Conservation (phyloP, 2,797 vertebrate species). For the Distichodus sexfasciatus region DNA sequence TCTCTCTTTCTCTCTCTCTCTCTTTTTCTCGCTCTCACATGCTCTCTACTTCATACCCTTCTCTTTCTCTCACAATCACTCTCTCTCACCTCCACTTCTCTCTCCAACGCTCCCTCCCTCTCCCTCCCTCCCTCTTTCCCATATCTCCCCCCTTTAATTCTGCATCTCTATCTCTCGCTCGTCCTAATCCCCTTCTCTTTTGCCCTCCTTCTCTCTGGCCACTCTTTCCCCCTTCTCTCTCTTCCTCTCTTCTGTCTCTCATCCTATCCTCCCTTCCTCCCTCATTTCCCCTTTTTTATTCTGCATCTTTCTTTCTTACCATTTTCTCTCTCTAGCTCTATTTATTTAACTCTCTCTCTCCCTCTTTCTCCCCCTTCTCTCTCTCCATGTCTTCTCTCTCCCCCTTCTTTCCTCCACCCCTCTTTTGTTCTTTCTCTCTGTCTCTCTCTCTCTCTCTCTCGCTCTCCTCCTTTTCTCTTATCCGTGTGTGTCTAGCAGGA, state of each 20-base stretch:
- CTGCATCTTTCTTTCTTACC: neutral
- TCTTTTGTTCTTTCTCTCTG: neutral
- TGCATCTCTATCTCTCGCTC: neutral
- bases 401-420: neutral
- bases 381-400: neutral
- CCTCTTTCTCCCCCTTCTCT: neutral
- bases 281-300: neutral
- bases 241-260: neutral
- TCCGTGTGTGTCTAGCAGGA: too few species aligned
- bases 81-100: too few species aligned
- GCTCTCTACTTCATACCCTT: neutral
- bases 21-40: neutral
- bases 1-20: neutral
- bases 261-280: neutral
- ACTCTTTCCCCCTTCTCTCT: neutral
- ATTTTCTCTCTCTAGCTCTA: neutral
- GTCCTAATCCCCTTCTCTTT: neutral
- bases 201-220: neutral
- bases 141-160: too few species aligned
- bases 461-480: too few species aligned
- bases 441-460: constrained; percentile 49
- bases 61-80: too few species aligned
- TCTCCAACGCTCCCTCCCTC: neutral
- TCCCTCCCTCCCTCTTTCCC: neutral
- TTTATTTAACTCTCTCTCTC: neutral